Conservation (phyloP, 2,113 vertebrate genomes). For the Misgurnus mizolepis region DNA sequence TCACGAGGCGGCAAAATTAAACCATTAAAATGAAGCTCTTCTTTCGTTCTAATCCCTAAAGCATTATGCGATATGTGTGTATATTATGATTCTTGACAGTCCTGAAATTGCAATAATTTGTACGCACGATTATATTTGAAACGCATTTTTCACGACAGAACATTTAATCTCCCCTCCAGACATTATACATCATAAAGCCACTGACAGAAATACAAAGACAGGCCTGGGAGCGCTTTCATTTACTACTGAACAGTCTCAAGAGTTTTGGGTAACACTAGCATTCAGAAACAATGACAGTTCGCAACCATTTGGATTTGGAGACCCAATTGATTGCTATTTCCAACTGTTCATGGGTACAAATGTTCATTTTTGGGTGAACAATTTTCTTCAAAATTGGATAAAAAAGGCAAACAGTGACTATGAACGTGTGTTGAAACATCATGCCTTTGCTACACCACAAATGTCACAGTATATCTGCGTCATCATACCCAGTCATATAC, state of each 20-base stretch:
- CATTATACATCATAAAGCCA: slow-evolving; percentile 16
- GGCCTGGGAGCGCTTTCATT: slow-evolving; percentile 3
- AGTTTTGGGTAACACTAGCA: background rate
- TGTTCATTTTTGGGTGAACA: no score
- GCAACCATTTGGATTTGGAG: slow-evolving; percentile 9
- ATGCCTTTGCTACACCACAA: background rate
- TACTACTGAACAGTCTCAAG: background rate
- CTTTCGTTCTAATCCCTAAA: background rate
- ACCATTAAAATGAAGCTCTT: slow-evolving; percentile 15
- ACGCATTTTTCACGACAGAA: slow-evolving; percentile 5
- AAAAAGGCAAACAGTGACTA: background rate
- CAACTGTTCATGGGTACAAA: background rate
- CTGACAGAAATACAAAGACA: slow-evolving; percentile 13
- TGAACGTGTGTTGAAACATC: background rate
- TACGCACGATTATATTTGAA: slow-evolving; percentile 19
- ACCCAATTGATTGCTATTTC: background rate
- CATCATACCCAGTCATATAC: background rate
- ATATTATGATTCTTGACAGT: slow-evolving; percentile 18
- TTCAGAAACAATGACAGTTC: background rate
- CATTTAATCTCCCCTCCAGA: slow-evolving; percentile 34
- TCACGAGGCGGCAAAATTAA: slow-evolving; percentile 1
- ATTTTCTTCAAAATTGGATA: background rate
- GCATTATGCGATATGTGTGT: background rate
- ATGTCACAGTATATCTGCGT: background rate
- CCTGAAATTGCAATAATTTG: slow-evolving; percentile 18